Evolutionary conservation across 1,140 invertebrate species (phyloP).

Genomic region (Zophobas morio): DNA sequence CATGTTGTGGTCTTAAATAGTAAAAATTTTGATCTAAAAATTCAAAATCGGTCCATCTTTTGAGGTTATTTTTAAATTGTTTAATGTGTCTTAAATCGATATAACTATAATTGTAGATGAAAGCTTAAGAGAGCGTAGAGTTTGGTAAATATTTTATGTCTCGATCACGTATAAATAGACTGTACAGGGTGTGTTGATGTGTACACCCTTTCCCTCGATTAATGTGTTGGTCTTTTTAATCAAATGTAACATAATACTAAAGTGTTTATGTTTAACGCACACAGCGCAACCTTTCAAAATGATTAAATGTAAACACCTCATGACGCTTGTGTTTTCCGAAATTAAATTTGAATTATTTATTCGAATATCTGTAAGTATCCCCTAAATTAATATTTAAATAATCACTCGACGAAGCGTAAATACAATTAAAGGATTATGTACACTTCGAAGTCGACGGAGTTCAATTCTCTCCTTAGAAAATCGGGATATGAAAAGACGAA

Average conservation of each 20-base stretch:
- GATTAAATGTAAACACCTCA: slow-evolving; percentile 61
- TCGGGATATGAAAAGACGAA: slow-evolving; percentile 1
- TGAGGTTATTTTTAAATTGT: background rate
- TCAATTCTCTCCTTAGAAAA: slow-evolving; percentile 7
- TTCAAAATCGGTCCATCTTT: background rate
- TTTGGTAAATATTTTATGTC: slow-evolving; percentile 47
- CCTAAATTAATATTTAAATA: slow-evolving; percentile 52
- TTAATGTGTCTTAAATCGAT: background rate
- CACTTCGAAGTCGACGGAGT: slow-evolving; percentile 19
- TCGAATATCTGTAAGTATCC: slow-evolving; percentile 59
- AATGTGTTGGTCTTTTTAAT: slow-evolving; percentile 62
- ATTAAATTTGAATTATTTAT: slow-evolving; percentile 61
- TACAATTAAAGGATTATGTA: slow-evolving; percentile 53
- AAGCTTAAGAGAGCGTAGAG: slow-evolving; percentile 41
- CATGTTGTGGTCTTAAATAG: no score
- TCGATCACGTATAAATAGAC: slow-evolving; percentile 47
- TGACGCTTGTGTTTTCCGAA: slow-evolving; percentile 54
- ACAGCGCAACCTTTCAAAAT: slow-evolving; percentile 58
- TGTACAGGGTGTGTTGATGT: slow-evolving; percentile 50
- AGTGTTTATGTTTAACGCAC: slow-evolving; percentile 60
- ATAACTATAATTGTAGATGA: slow-evolving; percentile 27
- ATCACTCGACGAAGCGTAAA: slow-evolving; percentile 44
- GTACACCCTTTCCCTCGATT: slow-evolving; percentile 53
- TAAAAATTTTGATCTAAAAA: no score
- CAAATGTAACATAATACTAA: slow-evolving; percentile 62